Conservation (phyloP, 1,140 invertebrate species). For the Ceratitis capitata region DNA sequence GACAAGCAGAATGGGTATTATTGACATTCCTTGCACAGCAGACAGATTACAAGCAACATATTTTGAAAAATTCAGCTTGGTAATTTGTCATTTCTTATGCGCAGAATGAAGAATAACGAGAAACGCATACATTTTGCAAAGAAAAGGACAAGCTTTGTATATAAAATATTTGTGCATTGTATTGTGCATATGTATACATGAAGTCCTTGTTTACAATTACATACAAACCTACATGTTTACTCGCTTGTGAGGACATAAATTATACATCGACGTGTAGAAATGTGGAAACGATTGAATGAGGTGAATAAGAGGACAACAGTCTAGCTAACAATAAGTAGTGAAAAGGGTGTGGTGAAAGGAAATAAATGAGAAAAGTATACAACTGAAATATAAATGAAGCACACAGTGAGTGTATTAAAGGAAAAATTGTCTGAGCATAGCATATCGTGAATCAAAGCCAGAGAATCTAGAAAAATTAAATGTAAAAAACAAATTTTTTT, state of each 20-base stretch:
- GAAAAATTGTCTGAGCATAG: background rate
- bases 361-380: background rate
- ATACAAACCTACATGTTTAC: background rate
- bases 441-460: background rate
- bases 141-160: too few species aligned
- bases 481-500: too few species aligned
- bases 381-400: background rate
- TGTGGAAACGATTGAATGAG: background rate
- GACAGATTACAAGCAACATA: too few species aligned
- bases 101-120: too few species aligned
- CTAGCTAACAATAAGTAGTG: background rate
- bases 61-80: too few species aligned
- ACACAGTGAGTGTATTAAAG: background rate
- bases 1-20: too few species aligned
- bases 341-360: background rate
- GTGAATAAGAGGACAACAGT: background rate
- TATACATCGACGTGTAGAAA: background rate
- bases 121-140: too few species aligned
- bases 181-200: background rate
- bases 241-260: too few species aligned
- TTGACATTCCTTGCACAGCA: too few species aligned
- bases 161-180: too few species aligned
- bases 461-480: background rate
- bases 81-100: too few species aligned
- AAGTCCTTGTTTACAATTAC: background rate